Evolutionary conservation across 2,797 vertebrate genomes (phyloP), one percentile per base, ranked within the genome.

Genomic region (Ficedula albicollis): DNA sequence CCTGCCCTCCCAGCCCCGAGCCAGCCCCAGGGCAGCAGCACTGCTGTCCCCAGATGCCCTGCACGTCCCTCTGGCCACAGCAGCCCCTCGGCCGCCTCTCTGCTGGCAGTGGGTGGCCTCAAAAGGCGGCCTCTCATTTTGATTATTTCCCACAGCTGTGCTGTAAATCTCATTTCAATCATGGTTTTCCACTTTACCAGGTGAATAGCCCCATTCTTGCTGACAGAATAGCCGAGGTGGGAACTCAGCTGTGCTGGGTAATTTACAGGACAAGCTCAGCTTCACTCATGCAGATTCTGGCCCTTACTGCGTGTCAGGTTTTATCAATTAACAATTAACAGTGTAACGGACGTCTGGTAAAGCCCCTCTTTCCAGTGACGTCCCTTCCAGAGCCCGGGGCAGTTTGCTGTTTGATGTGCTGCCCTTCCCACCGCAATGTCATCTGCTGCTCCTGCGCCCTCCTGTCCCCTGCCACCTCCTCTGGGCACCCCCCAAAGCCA

Each of bases 251-350:
- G 23, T 5, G 16, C 14, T 15, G 70, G 84, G 67, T 80, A 62
- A 93, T 82, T 92, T 83, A 87, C 84, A 94, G 92, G 84, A 85
- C 72, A 34, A 73, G 81, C 81, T 85, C 32, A 70, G 89, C 72
- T 70, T 89, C 92, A 49, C 84, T 73, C 88, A 32, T 32, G 59
- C 80, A 87, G 49, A 92, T 73, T 78, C 64, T 10, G 46, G 43
- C 67, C 92, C 89, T 84, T 51, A 23, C 44, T 82, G 77, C 1
- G 48, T 34, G 46, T 84, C 93, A 92, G 63, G 79, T 77, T 85
- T 95, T 87, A 87, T 85, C 93, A 87, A 78, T 87, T 84, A 86
- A 74, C 87, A 87, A 90, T 94, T 93, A 95, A 78, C 93, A 60
- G 70, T 4, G 27, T 38, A 58, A 92, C 0, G 17, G 63, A 41